These are phyloP conservation scores for Caenorhabditis remanei DNA, from an alignment of 1,140 invertebrate species.

Conservation along the genomic window DNA sequence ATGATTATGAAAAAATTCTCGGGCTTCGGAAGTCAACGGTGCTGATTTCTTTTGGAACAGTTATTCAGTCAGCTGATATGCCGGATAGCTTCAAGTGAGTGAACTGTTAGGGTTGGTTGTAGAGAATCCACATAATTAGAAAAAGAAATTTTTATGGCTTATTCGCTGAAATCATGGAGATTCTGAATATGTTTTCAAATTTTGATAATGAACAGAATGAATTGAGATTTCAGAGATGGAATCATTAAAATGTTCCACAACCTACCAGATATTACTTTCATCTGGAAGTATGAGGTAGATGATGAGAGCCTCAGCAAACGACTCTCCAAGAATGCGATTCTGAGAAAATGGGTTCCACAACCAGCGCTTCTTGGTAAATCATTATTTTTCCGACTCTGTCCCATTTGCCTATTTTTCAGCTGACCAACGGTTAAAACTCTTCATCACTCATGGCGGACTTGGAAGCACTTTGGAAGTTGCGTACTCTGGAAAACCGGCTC, in stretches of 20 bases:
- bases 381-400: background rate
- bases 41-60: slow-evolving; percentile 65
- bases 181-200: no score
- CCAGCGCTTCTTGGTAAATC: slow-evolving; percentile 58
- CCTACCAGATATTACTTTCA: slow-evolving; percentile 12
- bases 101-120: no score
- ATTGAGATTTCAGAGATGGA: slow-evolving; percentile 29
- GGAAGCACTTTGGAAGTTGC: slow-evolving; percentile 68
- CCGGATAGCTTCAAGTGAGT: slow-evolving; percentile 13
- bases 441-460: slow-evolving; percentile 71
- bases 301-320: background rate
- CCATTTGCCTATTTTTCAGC: slow-evolving; percentile 60
- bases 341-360: slow-evolving; percentile 36
- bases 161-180: no score
- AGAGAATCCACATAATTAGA: no score
- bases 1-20: slow-evolving; percentile 51
- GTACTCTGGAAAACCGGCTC: slow-evolving; percentile 67
- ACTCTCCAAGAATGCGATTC: slow-evolving; percentile 1
- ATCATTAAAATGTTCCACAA: slow-evolving; percentile 46
- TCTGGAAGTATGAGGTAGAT: slow-evolving; percentile 36
- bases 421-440: slow-evolving; percentile 65
- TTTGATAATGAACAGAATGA: no score
- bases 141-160: no score
- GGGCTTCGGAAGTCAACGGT: slow-evolving; percentile 53
- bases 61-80: slow-evolving; percentile 50